Evolutionary conservation across 2,888 invertebrate species (phyloP), one percentile per base, ranked within the genome.

Genomic region (Pandemis cinnamomeana): DNA sequence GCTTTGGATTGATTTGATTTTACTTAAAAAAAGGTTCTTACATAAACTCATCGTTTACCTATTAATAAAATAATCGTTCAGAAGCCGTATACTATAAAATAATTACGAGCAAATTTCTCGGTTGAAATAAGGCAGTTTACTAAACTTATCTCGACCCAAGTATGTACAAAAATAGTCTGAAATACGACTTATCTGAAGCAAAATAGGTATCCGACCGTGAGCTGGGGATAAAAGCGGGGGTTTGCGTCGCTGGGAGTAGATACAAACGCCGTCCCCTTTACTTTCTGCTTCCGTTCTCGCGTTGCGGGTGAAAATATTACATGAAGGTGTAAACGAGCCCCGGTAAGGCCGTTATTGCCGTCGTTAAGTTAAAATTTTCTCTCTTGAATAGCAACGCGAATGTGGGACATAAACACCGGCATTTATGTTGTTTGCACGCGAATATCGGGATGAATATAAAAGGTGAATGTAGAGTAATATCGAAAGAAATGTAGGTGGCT

Each of bases 291-390:
- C 88, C 88, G 88, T 83, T 86, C 84, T 80, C 82, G 80, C 80
- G 81, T 82, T 67, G 70, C 67, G 83, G 84, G 84, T 86, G 86
- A 84, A 86, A 88, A 89, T 89, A 89, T 89, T 85, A 87, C 86
- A 85, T 79, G 79, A 81, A 87, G 88, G 90, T 90, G 89, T 88
- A 89, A 91, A 90, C 88, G 89, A 86, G 86, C 84, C 80, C 84
- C 84, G 86, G 84, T 79, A 80, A 86, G 83, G 80, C 86, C 83
- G 84, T 91, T 91, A 91, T 90, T 89, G 86, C 88, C 83, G 80
- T 86, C 89, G 90, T 91, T 90, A 90, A 89, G 86, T 89, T 89
- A 87, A 91, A 91, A 90, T 87, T 89, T 88, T 89, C 89, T 86
- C 87, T 84, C 84, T 83, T 87, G 86, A 87, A 89, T 89, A 86